Evolutionary conservation across 2,797 vertebrate species (phyloP).

Genomic region (Hippoglossus hippoglossus): DNA sequence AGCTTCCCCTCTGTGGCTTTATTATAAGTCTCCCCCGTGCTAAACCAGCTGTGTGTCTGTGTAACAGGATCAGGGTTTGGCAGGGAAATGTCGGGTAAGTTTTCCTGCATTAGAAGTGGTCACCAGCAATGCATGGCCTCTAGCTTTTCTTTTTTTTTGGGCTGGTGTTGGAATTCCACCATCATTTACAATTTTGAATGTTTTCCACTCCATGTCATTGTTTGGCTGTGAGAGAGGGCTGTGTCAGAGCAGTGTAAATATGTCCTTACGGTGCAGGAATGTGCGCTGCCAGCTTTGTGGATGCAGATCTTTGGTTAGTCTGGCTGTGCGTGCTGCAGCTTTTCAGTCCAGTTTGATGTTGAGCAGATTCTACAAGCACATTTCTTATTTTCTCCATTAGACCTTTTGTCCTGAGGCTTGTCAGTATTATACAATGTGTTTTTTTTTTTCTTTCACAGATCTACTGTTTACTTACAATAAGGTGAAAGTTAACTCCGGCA

Average conservation of each 20-base stretch:
- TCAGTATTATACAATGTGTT: slow-evolving; percentile 25
- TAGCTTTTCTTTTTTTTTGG: not conserved
- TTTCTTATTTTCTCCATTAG: slow-evolving; percentile 30
- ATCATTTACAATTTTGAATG: slow-evolving; percentile 2
- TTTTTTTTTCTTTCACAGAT: slow-evolving; percentile 7
- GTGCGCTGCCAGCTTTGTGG: slow-evolving; percentile 51
- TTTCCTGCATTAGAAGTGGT: slow-evolving; percentile 30
- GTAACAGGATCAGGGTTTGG: slow-evolving; percentile 84
- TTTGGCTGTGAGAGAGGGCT: slow-evolving; percentile 26
- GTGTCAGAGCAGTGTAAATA: slow-evolving; percentile 44
- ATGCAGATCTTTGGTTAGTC: slow-evolving; percentile 35
- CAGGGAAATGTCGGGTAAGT: slow-evolving; percentile 84
- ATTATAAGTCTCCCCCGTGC: slow-evolving; percentile 11
- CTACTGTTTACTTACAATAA: slow-evolving; percentile 18
- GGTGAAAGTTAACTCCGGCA: slow-evolving; percentile 29
- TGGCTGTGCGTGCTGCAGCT: slow-evolving; percentile 40
- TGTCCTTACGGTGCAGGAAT: slow-evolving; percentile 39
- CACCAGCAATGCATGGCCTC: slow-evolving; percentile 46
- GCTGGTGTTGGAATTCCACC: not conserved
- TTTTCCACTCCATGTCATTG: slow-evolving; percentile 23
- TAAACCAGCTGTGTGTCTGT: slow-evolving; percentile 65
- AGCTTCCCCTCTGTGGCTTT: slow-evolving; percentile 9
- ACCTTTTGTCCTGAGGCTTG: slow-evolving; percentile 37
- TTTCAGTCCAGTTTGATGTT: slow-evolving; percentile 54
- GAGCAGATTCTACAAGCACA: slow-evolving; percentile 50